These are phyloP conservation scores for Drosophila demipolita DNA, from an alignment of 2,888 invertebrate species.

Conservation along the genomic window DNA sequence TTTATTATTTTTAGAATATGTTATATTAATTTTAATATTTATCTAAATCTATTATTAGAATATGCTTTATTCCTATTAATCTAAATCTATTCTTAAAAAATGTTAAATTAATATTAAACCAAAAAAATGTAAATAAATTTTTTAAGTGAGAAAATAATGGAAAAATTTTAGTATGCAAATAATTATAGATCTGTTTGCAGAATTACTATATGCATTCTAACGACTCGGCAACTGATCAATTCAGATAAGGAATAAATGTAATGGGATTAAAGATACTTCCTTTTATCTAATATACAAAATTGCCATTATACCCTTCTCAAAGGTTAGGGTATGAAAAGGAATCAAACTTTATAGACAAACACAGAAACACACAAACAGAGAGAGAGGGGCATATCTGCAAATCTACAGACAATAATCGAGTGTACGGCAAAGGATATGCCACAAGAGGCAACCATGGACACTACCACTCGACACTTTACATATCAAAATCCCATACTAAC, in stretches of 20 bases:
- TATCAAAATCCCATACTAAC: slow-evolving; percentile 46
- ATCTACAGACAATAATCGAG: slow-evolving; percentile 78
- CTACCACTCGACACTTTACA: slow-evolving; percentile 70
- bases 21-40: not conserved
- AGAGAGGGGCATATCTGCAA: slow-evolving; percentile 55
- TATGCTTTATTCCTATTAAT: not conserved
- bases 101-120: not conserved
- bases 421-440: slow-evolving; percentile 51
- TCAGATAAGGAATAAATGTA: not conserved
- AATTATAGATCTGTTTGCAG: not conserved
- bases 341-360: slow-evolving; percentile 74
- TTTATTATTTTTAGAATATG: not conserved
- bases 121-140: not conserved
- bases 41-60: not conserved
- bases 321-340: slow-evolving; percentile 41
- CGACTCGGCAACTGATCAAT: not conserved
- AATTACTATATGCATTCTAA: not conserved
- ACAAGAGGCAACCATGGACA: slow-evolving; percentile 41
- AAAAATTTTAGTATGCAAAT: not conserved
- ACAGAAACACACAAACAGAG: slow-evolving; percentile 22
- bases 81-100: not conserved
- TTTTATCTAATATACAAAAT: not conserved
- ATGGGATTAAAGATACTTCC: rapidly evolving
- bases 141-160: not conserved
- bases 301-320: not conserved